phyloP scores from a whole-genome alignment of 2,888 invertebrate genomes.

The Orthosia gothica region DNA sequence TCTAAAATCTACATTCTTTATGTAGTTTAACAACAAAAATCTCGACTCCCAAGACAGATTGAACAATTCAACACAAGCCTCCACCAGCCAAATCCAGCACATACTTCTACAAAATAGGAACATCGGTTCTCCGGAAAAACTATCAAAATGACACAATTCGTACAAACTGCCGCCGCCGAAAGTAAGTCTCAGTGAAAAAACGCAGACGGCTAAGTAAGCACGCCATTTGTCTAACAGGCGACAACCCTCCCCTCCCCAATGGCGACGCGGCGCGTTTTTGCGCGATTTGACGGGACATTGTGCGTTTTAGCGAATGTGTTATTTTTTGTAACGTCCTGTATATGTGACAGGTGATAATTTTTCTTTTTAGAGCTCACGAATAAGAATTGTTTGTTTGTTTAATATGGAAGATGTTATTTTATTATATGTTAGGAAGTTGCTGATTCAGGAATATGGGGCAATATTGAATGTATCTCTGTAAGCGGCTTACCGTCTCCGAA shows the following conservation, averaged over 20 bases:
- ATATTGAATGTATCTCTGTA: slow-evolving; percentile 39
- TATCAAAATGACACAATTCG: slow-evolving; percentile 51
- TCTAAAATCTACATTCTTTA: neutral
- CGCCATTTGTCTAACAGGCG: slow-evolving; percentile 72
- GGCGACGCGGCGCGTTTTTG: slow-evolving; percentile 62
- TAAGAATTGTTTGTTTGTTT: slow-evolving; percentile 20
- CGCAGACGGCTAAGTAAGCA: slow-evolving; percentile 70
- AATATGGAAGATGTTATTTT: slow-evolving; percentile 29
- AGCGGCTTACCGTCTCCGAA: slow-evolving; percentile 45
- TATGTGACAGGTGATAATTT: slow-evolving; percentile 67
- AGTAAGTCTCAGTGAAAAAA: slow-evolving; percentile 62
- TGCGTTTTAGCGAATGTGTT: slow-evolving; percentile 64
- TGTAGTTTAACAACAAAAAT: neutral
- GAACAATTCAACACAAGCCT: slow-evolving; percentile 13
- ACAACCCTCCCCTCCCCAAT: slow-evolving; percentile 49
- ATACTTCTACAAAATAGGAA: slow-evolving; percentile 42
- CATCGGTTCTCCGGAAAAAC: slow-evolving; percentile 45
- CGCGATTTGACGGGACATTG: slow-evolving; percentile 61
- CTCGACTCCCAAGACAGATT: neutral
- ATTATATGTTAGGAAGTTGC: slow-evolving; percentile 26
- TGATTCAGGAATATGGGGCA: slow-evolving; percentile 38
- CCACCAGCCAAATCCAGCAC: slow-evolving; percentile 8
- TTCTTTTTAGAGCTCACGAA: slow-evolving; percentile 49
- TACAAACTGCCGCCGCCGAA: slow-evolving; percentile 44
- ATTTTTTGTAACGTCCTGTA: slow-evolving; percentile 71